Evolutionary conservation across 2,797 vertebrate genomes (phyloP), one percentile per base, ranked within the genome.

Genomic region (Catostomus latipinnis): DNA sequence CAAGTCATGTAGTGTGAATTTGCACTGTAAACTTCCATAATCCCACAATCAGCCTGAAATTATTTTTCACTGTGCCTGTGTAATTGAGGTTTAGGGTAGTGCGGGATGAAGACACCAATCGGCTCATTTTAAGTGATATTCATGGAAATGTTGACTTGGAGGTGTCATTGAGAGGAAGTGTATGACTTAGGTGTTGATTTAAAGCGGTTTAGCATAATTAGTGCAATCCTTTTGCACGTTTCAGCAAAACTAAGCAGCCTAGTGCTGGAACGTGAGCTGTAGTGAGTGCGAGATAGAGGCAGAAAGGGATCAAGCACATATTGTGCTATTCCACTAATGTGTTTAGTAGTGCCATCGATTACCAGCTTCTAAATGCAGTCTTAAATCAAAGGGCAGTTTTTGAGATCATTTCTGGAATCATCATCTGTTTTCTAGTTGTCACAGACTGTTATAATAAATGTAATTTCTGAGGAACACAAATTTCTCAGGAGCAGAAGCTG

Each of bases 161-260:
- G 58, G 58, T 54, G 13, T 58, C 11, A 46, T 18, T 66, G 46
- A 57, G 58, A 52, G 58, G 70, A 77, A 78, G 61, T 62, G 58
- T 13, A 52, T 77, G 48, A 13, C 8, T 75, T 70, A 78, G 78
- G 82, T 84, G 77, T 84, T 89, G 83, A 76, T 87, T 82, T 76
- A 90, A 90, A 90, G 88, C 86, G 85, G 87, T 90, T 92, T 90
- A 88, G 74, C 60, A 84, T 84, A 85, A 90, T 90, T 89, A 91
- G 81, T 78, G 34, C 88, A 91, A 91, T 92, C 90, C 84, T 82
- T 52, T 71, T 10, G 83, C 88, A 89, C 63, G 76, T 86, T 91
- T 86, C 80, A 76, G 52, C 53, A 16, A 58, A 11, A 60, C 82
- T 81, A 70, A 84, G 81, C 43, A 74, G 73, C 62, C 61, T 63